Conservation (phyloP, 2,888 invertebrate species). For the Uropetala carovei region DNA sequence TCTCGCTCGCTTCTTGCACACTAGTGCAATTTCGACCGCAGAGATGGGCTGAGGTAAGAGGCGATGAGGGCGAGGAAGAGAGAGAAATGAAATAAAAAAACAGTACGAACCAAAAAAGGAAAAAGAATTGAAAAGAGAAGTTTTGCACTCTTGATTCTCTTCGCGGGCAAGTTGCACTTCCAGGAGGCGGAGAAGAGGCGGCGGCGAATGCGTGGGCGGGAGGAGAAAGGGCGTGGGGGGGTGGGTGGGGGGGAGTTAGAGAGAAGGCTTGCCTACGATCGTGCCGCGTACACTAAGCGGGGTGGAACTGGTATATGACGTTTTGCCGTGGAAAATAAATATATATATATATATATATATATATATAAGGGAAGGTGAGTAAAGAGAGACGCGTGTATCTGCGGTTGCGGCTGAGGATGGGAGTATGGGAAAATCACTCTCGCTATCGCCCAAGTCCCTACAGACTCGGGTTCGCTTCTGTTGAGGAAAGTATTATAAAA, state of each 20-base stretch:
- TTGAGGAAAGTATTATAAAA: not conserved
- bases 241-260: no score
- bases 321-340: no score
- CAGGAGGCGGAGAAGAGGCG: not conserved
- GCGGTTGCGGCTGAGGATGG: not conserved
- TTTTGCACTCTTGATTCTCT: not conserved
- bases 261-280: no score
- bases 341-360: no score
- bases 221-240: no score
- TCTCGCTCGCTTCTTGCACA: not conserved
- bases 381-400: no score
- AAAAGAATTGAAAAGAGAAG: conserved; percentile 26
- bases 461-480: not conserved
- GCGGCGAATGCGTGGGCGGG: no score
- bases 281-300: no score
- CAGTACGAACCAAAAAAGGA: not conserved
- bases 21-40: not conserved
- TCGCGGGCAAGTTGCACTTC: not conserved
- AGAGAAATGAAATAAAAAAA: not conserved
- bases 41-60: not conserved
- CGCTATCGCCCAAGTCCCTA: not conserved
- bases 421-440: not conserved
- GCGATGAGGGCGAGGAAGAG: not conserved
- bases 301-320: no score
- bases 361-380: no score